Percentiles rank a stretch among this genome's conserved stretches.
Conservation (phyloP, 2,113 vertebrate genomes). For the Pungitius pungitius region DNA sequence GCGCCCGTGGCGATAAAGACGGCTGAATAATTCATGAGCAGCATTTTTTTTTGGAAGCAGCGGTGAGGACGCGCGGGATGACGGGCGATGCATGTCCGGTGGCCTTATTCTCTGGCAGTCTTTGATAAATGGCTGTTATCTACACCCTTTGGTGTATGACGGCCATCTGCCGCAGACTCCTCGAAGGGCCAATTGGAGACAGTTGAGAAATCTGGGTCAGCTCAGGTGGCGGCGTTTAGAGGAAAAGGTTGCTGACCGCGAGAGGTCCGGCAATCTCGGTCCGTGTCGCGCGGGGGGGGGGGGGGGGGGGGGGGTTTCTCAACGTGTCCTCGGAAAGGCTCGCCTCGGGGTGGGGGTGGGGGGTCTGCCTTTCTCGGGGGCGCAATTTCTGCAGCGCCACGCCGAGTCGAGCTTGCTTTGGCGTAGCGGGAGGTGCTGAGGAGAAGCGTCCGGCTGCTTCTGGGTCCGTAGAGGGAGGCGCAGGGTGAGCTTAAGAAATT, state of each 20-base stretch:
- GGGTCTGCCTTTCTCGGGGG: too few relatives aligned
- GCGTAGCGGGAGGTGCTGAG: constrained; percentile 28
- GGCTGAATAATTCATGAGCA: constrained; percentile 77
- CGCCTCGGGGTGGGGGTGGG: too few relatives aligned
- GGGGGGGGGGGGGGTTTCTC: too few relatives aligned
- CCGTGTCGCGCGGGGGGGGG: constrained; percentile 46
- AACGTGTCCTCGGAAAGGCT: too few relatives aligned
- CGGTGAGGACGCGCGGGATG: constrained; percentile 57
- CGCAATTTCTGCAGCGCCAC: too few relatives aligned
- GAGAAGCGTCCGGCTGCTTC: constrained; percentile 13
- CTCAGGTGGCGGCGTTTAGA: constrained; percentile 72
- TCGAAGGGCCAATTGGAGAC: constrained; percentile 76
- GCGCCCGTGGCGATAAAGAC: constrained; percentile 53
- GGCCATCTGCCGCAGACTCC: constrained; percentile 78
- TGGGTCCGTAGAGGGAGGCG: not conserved
- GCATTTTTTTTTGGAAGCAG: constrained; percentile 71
- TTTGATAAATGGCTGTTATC: constrained; percentile 81
- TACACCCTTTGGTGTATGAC: constrained; percentile 76
- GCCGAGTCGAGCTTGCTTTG: constrained; percentile 42
- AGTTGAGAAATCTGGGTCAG: constrained; percentile 78
- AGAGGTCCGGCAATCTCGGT: constrained; percentile 61
- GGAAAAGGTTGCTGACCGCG: constrained; percentile 68
- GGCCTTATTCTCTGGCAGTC: constrained; percentile 73
- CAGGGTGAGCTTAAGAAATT: constrained; percentile 10
- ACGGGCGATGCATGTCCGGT: constrained; percentile 72